Percentiles rank a stretch among this genome's conserved stretches.
Conservation (phyloP, 2,797 vertebrate genomes). For the Dermochelys coriacea region DNA sequence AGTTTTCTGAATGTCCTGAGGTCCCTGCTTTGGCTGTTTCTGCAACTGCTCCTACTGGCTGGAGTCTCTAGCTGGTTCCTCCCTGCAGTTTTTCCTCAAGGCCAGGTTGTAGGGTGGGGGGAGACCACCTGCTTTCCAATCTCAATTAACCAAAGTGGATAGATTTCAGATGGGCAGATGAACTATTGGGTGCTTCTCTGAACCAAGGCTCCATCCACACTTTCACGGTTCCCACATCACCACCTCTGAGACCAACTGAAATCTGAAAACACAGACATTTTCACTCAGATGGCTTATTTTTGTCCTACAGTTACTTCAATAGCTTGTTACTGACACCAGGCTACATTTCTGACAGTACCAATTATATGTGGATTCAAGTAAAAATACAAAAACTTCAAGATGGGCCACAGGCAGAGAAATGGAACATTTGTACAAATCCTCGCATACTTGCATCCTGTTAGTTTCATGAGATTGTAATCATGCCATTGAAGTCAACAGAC, state of each 20-base stretch:
- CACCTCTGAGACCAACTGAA: not conserved
- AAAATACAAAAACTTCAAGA: not conserved
- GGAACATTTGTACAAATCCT: not conserved
- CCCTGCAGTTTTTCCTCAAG: not conserved
- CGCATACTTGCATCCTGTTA: fast-evolving
- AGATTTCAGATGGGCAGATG: not conserved
- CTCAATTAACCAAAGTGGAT: not conserved
- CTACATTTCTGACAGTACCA: not conserved
- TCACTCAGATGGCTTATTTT: not conserved
- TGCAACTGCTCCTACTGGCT: not conserved
- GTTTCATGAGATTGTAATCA: fast-evolving
- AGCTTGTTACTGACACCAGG: not conserved
- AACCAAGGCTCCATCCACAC: not conserved
- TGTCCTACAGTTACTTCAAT: not conserved
- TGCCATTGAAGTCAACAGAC: fast-evolving
- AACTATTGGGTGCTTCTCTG: fast-evolving
- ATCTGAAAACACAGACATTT: not conserved
- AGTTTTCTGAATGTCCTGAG: not conserved
- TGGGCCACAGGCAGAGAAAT: not conserved
- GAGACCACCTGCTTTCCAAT: not conserved
- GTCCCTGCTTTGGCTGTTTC: not conserved
- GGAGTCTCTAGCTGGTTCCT: not conserved
- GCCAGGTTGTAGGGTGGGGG: not conserved
- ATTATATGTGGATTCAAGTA: not conserved
- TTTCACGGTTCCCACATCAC: not conserved